A percentile compares a stretch with the other conserved stretches of the same genome.
Evolutionary conservation across 2,797 vertebrate genomes (phyloP).

Genomic region (Luscinia megarhynchos): DNA sequence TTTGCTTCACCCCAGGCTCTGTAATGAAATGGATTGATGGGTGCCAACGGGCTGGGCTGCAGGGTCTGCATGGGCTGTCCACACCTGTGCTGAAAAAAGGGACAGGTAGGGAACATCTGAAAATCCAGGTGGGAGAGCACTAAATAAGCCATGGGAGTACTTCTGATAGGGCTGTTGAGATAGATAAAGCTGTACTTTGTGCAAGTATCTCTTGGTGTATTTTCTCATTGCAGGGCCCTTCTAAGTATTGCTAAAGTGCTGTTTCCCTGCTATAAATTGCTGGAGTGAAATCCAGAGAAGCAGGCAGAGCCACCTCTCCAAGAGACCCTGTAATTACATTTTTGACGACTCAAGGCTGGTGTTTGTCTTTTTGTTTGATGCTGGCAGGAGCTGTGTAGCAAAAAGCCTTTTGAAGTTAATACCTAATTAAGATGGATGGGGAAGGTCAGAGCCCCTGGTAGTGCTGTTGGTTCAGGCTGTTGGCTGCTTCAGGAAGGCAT

Average conservation of each 20-base stretch:
- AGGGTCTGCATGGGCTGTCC: background rate
- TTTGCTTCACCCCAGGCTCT: background rate
- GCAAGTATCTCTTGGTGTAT: background rate
- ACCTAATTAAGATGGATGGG: slow-evolving; percentile 66
- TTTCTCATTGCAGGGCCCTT: background rate
- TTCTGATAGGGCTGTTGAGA: background rate
- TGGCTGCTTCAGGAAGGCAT: background rate
- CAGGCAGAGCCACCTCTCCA: slow-evolving; percentile 31
- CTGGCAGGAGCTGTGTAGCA: slow-evolving; percentile 38
- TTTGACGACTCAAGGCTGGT: slow-evolving; percentile 56
- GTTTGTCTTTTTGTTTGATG: slow-evolving; percentile 71
- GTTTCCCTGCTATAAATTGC: slow-evolving; percentile 45
- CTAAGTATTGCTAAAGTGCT: background rate
- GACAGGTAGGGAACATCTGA: background rate
- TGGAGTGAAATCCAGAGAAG: slow-evolving; percentile 35
- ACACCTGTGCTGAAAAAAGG: background rate
- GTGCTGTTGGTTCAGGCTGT: background rate
- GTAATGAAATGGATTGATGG: background rate
- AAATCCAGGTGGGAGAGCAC: background rate
- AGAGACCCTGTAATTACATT: slow-evolving; percentile 70
- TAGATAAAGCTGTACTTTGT: background rate
- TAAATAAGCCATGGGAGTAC: background rate
- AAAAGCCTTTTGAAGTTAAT: slow-evolving; percentile 48
- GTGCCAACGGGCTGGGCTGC: background rate
- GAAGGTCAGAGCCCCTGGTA: slow-evolving; percentile 24